A percentile compares a stretch with the other conserved stretches of the same genome.
These are phyloP conservation scores for Megalopta genalis DNA, from an alignment of 1,140 invertebrate species.

Conservation along the genomic window DNA sequence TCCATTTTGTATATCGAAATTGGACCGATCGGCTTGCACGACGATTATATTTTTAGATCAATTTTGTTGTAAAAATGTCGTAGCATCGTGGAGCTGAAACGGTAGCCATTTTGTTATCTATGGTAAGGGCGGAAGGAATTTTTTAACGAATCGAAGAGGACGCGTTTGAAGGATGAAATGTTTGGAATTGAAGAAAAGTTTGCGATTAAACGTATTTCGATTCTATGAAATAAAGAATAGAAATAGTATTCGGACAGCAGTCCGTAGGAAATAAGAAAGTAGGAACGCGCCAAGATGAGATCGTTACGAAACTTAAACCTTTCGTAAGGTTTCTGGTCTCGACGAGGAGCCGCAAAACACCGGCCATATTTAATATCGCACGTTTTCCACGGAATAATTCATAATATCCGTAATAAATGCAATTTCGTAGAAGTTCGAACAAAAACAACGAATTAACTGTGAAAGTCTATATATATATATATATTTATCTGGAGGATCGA, in stretches of 20 bases:
- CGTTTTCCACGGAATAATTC: background rate
- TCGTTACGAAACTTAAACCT: conserved; percentile 6
- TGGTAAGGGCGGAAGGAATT: too few species aligned
- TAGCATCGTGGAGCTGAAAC: too few species aligned
- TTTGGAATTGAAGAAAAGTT: too few species aligned
- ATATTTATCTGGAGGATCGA: background rate
- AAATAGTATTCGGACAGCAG: background rate
- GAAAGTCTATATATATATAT: background rate
- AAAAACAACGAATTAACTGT: background rate
- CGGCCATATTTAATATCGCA: background rate
- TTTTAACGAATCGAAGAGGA: too few species aligned
- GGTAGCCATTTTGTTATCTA: too few species aligned
- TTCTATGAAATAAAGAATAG: too few species aligned
- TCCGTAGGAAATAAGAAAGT: background rate
- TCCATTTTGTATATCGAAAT: too few species aligned
- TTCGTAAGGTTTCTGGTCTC: background rate
- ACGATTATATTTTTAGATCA: too few species aligned
- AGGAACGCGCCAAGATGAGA: background rate
- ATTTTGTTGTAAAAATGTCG: too few species aligned
- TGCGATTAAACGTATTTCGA: too few species aligned
- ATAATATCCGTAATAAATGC: background rate
- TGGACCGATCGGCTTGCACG: too few species aligned
- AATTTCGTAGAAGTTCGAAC: background rate
- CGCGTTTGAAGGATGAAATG: too few species aligned
- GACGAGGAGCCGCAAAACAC: conserved; percentile 2